Base-by-base conservation (phyloP, 1,140 invertebrate species). In the Lysiphlebus fabarum region DNA sequence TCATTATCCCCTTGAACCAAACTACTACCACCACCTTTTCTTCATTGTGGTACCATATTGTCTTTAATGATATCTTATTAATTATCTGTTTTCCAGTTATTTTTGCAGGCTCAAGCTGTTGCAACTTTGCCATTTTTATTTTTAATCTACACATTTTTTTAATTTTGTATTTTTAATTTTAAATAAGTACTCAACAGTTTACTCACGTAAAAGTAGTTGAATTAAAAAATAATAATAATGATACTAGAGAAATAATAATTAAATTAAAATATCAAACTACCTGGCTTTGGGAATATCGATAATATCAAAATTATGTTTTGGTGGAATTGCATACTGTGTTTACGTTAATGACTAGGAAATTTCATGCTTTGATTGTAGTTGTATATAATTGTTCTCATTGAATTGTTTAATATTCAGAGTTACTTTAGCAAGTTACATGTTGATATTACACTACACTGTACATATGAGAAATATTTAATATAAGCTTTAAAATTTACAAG, bases 21-120 rank as follows among this genome's bases (percentile, higher is more conserved):
- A 4, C 17, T 26, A 26, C 17, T 26, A 26, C 17, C 17, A 26
- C 17, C 17, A n/a, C n/a, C 4, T 26, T 26, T 26, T 26, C 2
- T 4, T 26, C 17, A 51, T 34, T 51, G 17, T 26, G 34, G 49
- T 36, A 36, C 49, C 49, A 51, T 51, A 51, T 37, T 51, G 49
- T 51, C 49, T 51, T 51, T 51, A 51, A 26, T 36, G 49, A 34
- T 36, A 51, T 51, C 49, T 51, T 51, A 51, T 51, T 51, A 36
- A 51, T 51, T 51, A 51, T 51, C 49, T 51, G 34, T 51, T 51
- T 51, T 34, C n/a, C 4, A 38, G 48, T 49, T 33, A 49, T 49
- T 49, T 33, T 49, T 33, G 36, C 11, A 51, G 10, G 49, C 38
- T 38, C 49, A 33, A 36, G 49, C 49, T 51, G 38, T 40, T 40